Evolutionary conservation across 2,113 vertebrate genomes (phyloP), one percentile per base, ranked within the genome.

Genomic region (Tinamus guttatus): DNA sequence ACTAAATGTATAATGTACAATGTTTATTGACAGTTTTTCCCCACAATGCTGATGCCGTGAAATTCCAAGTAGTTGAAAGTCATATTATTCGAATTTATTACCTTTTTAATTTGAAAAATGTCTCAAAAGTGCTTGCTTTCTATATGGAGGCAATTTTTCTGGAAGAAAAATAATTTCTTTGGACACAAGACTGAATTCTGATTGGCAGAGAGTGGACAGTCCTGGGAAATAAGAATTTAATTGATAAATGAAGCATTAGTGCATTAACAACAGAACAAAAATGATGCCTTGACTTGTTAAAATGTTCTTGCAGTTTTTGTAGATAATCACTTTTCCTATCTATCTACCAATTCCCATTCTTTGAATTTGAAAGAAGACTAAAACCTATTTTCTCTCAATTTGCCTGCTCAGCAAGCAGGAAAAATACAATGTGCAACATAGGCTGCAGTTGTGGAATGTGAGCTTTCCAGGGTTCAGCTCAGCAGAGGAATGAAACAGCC

Each of bases 341-440:
- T 13, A 84, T 89, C 43, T 24, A 36, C 8, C 36, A 75, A 5
- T 56, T 87, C 30, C 36, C 7, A 87, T 84, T 60, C 51, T 87
- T 58, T 87, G 52, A 81, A 91, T 79, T 84, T 52, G 59, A 60
- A 89, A 32, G 7, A 51, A 28, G 16, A 38, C 25, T 71, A 45
- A 94, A 89, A 13, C 12, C 11, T 88, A 81, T 95, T 75, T 20
- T 93, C 9, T 92, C 65, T 64, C 30, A 54, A 79, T 92, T 76
- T 83, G 24, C 84, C 60, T 87, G 45, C 65, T 94, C 81, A 89
- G 64, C 36, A 94, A 86, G 30, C 43, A 89, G 81, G 27, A 70
- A 95, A 85, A 95, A 24, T 30, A 41, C 20, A 81, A 88, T 52
- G 41, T 25, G 6, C 4, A 1, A 24, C 51, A 45, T 13, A 62